phyloP scores from a whole-genome alignment of 2,797 vertebrate genomes.

The Sparus aurata region DNA sequence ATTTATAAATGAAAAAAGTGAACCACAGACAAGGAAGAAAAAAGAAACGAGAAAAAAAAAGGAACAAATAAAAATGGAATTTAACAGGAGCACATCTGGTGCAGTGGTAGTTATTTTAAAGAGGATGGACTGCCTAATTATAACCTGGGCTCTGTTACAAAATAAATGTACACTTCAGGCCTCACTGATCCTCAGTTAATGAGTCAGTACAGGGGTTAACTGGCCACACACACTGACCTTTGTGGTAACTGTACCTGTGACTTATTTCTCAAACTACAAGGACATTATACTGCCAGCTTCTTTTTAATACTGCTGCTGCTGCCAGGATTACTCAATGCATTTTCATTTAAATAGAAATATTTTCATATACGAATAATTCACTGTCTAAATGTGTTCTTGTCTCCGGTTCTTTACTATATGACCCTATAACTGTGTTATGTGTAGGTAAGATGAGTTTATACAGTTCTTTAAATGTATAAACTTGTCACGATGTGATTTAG shows the following conservation, averaged over 20 bases:
- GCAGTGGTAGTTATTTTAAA: background rate
- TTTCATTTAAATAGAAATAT: constrained; percentile 29
- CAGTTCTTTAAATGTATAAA: constrained; percentile 15
- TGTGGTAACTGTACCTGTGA: background rate
- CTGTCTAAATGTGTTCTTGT: constrained; percentile 25
- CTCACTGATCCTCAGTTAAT: background rate
- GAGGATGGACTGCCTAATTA: background rate
- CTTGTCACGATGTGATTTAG: constrained; percentile 33
- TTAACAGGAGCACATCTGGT: background rate
- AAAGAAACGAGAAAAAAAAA: background rate
- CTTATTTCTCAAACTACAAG: constrained; percentile 2
- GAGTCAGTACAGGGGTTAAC: background rate
- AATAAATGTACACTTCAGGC: background rate
- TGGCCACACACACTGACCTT: constrained; percentile 3
- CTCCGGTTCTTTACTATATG: background rate
- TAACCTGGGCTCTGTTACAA: background rate
- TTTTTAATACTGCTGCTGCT: background rate
- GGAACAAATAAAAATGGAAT: background rate
- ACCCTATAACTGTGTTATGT: constrained; percentile 12
- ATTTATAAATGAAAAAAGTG: background rate
- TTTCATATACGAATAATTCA: constrained; percentile 16
- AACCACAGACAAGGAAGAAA: background rate
- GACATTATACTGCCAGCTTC: background rate
- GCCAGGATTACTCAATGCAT: background rate
- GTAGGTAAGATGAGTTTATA: constrained; percentile 31